Evolutionary conservation across 2,797 vertebrate species (phyloP), one percentile per base, ranked within the genome.

Genomic region (Lindbergichthys nudifrons): DNA sequence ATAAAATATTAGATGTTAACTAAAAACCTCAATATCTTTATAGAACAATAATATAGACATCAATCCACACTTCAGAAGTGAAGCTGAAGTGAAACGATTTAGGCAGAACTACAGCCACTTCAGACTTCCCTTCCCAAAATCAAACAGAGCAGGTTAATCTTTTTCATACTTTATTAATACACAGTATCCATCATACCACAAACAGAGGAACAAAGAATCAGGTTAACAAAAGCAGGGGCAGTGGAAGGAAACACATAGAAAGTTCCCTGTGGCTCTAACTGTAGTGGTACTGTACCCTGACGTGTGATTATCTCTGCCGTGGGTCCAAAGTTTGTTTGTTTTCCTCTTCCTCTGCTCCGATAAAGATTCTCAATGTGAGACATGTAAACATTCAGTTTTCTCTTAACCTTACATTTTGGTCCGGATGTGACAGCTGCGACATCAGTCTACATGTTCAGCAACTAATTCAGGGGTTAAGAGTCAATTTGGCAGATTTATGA

Each of bases 361-460:
- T 62, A 76, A 78, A 76, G 74, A 78, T 92, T 95, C 92, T 94
- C 93, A 94, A 94, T 94, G 90, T 94, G 94, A 95, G 93, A 94
- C 87, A 92, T 85, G 79, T 88, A 89, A 89, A 88, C 89, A 82
- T 85, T 86, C 59, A 61, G 42, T 85, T 85, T 70, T 74, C 39
- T 64, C 36, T 68, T 70, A n/a, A 60, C 65, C 51, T 65, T 67
- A 62, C 65, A 59, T 80, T 89, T 91, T 90, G 90, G 87, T 92
- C 90, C 91, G 58, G 68, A 83, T 77, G 78, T 72, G 62, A 83
- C 72, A 69, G 74, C 80, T 77, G 61, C 18, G 61, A 59, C 63
- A 47, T 70, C 57, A 68, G 39, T 77, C 65, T 62, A 43, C 14
- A 39, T 61, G 46, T 57, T 26, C 46, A 58, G 13, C 65, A 48